A percentile compares a stretch with the other conserved stretches of the same genome.
phyloP scores from a whole-genome alignment of 1,140 invertebrate genomes.

The Steinernema khuongi region DNA sequence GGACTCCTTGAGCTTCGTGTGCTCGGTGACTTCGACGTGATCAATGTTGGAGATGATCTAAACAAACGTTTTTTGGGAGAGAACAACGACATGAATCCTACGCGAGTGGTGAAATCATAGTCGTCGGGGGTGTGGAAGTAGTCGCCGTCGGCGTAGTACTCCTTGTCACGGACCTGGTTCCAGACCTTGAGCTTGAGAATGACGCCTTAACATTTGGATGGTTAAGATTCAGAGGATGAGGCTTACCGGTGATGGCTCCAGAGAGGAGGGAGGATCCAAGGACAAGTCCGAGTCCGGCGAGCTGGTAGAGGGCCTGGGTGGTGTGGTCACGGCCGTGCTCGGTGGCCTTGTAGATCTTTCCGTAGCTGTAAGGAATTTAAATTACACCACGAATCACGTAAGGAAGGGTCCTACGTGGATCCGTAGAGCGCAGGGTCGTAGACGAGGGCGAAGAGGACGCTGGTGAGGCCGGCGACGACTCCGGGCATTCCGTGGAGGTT shows the following conservation, averaged over 20 bases:
- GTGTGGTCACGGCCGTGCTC: neutral
- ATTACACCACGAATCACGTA: neutral
- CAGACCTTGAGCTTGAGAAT: constrained; percentile 47
- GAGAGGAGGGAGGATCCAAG: constrained; percentile 38
- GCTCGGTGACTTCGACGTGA: constrained; percentile 37
- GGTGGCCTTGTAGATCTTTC: neutral
- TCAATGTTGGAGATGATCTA: constrained; percentile 35
- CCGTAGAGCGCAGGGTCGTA: constrained; percentile 68
- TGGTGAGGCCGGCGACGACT: constrained; percentile 73
- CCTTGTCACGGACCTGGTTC: constrained; percentile 52
- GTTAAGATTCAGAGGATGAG: constrained; percentile 11
- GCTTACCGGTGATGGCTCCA: constrained; percentile 58
- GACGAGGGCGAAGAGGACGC: constrained; percentile 65
- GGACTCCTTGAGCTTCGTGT: constrained; percentile 18
- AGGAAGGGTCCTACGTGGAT: constrained; percentile 29
- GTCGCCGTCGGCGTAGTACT: constrained; percentile 48
- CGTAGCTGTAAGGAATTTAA: neutral
- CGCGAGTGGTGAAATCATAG: constrained; percentile 56
- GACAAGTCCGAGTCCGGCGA: constrained; percentile 44
- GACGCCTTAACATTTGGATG: constrained; percentile 41
- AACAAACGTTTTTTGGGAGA: neutral
- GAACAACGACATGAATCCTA: constrained; percentile 17
- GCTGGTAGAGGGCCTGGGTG: constrained; percentile 46
- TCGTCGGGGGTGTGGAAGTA: constrained; percentile 56
- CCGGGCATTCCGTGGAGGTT: constrained; percentile 94